phyloP scores from a whole-genome alignment of 2,888 invertebrate genomes.

The Rotaria magnacalcarata region DNA sequence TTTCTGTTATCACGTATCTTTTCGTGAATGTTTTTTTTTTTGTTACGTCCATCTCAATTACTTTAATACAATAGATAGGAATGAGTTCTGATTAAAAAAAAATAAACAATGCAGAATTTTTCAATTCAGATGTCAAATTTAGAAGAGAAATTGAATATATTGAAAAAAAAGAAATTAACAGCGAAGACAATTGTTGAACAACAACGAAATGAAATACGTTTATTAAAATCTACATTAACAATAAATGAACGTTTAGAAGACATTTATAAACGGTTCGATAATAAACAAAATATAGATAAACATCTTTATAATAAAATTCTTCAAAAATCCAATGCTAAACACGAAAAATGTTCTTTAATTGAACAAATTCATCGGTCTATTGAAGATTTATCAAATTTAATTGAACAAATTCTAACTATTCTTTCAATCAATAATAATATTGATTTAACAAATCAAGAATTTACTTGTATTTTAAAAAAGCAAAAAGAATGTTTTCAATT shows the following conservation, averaged over 20 bases:
- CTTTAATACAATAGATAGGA: neutral
- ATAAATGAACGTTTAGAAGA: constrained; percentile 6
- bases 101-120: neutral
- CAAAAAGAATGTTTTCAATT: constrained; percentile 1
- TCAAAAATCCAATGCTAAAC: neutral
- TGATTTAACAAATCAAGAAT: neutral
- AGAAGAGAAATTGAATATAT: neutral
- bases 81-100: neutral
- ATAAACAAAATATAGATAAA: neutral
- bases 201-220: constrained; percentile 9
- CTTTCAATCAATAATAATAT: neutral
- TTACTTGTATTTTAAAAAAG: neutral
- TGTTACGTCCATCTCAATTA: no score
- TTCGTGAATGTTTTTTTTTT: no score
- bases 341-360: neutral
- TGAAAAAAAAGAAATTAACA: constrained; percentile 12
- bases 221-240: neutral
- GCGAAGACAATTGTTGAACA: constrained; percentile 20
- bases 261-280: neutral
- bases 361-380: neutral
- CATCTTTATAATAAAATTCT: neutral
- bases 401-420: neutral
- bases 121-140: constrained; percentile 18
- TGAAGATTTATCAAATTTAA: neutral
- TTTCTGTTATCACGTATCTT: neutral